A percentile compares a stretch with the other conserved stretches of the same genome.
phyloP scores from a whole-genome alignment of 1,140 invertebrate species.

The Spodoptera litura region DNA sequence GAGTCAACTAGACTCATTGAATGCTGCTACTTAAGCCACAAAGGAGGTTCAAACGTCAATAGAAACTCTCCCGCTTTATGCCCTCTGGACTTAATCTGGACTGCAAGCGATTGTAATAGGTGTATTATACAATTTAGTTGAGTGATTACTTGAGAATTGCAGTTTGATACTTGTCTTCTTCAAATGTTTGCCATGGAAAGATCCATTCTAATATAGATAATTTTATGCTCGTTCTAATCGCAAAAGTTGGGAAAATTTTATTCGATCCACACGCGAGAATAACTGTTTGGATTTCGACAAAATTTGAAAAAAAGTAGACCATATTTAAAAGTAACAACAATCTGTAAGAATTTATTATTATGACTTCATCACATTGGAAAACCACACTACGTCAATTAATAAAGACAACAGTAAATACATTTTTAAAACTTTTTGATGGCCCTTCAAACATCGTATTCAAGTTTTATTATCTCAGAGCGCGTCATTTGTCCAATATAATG shows the following conservation, averaged over 20 bases:
- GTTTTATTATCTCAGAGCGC: not conserved
- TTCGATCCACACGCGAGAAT: no score
- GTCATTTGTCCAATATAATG: constrained; percentile 42
- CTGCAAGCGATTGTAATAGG: constrained; percentile 11
- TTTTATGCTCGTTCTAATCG: no score
- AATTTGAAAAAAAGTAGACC: no score
- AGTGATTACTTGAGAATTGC: not conserved
- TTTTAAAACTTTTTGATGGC: not conserved
- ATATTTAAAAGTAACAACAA: no score
- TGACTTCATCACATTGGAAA: no score
- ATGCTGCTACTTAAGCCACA: constrained; percentile 65
- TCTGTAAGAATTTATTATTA: no score
- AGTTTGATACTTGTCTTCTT: not conserved
- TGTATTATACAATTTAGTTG: constrained; percentile 12
- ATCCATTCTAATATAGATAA: no score
- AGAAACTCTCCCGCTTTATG: constrained; percentile 32
- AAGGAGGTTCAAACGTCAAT: constrained; percentile 55
- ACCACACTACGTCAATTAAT: no score
- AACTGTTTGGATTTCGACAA: no score
- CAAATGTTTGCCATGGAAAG: not conserved
- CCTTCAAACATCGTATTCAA: constrained; percentile 13
- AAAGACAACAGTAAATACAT: not conserved
- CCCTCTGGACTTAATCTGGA: constrained; percentile 43
- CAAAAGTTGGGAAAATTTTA: no score
- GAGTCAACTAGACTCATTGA: constrained; percentile 62